phyloP scores from a whole-genome alignment of 2,797 vertebrate genomes.

The Sebastolobus altivelis region DNA sequence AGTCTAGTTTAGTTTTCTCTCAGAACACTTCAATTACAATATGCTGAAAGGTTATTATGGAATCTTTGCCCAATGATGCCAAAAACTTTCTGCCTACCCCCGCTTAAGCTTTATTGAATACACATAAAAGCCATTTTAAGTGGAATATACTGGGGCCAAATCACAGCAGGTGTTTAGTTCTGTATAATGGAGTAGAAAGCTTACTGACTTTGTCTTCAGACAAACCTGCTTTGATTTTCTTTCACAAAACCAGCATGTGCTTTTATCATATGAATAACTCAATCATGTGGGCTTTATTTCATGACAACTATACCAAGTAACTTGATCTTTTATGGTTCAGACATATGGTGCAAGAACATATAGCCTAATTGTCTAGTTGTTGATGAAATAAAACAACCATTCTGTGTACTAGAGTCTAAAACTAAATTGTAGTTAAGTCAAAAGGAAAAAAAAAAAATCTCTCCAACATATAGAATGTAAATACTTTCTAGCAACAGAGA shows the following conservation, averaged over 20 bases:
- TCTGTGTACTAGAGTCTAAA: conserved; percentile 10
- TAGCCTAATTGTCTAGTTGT: background rate
- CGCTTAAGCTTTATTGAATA: conserved; percentile 32
- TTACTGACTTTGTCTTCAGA: conserved; percentile 19
- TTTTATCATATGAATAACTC: conserved; percentile 26
- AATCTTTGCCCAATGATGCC: too few relatives aligned
- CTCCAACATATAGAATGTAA: conserved; percentile 58
- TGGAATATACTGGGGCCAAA: conserved; percentile 31
- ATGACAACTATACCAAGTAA: conserved; percentile 26
- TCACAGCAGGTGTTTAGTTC: conserved; percentile 54
- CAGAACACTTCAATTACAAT: too few relatives aligned
- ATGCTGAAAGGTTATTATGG: too few relatives aligned
- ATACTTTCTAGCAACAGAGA: conserved; percentile 70
- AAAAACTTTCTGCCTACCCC: too few relatives aligned
- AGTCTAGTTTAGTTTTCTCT: too few relatives aligned
- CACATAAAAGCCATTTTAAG: conserved; percentile 9
- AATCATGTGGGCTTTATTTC: conserved; percentile 20
- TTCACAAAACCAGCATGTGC: conserved; percentile 12
- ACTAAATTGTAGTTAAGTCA: conserved; percentile 33
- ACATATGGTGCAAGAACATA: background rate
- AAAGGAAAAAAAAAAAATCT: conserved; percentile 13
- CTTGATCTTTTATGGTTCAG: conserved; percentile 3
- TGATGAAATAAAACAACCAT: conserved; percentile 24
- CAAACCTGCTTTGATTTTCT: conserved; percentile 31
- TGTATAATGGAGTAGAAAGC: conserved; percentile 20